phyloP scores from a whole-genome alignment of 1,140 invertebrate genomes.

The Teleogryllus occipitalis region DNA sequence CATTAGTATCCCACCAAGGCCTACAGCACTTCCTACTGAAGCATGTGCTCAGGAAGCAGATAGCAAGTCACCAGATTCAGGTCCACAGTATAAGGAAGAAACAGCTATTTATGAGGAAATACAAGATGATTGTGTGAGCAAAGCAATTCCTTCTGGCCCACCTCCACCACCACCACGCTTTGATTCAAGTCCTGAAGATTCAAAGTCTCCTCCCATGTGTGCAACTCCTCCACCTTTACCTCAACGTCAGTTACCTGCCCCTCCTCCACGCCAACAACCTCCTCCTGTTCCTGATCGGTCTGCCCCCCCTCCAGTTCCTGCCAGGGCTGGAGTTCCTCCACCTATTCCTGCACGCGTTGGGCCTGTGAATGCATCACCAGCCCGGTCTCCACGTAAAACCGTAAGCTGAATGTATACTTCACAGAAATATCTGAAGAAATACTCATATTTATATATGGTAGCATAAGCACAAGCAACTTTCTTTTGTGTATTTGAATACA shows the following conservation, averaged over 20 bases:
- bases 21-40: slow-evolving; percentile 19
- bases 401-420: background rate
- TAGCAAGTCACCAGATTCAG: background rate
- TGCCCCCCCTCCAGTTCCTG: slow-evolving; percentile 52
- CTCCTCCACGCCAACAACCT: slow-evolving; percentile 38
- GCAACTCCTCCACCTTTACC: slow-evolving; percentile 39
- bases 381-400: background rate
- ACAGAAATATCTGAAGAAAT: background rate
- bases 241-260: slow-evolving; percentile 48
- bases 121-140: slow-evolving; percentile 37
- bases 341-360: slow-evolving; percentile 55
- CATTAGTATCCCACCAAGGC: slow-evolving; percentile 19
- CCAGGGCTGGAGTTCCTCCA: slow-evolving; percentile 52
- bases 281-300: slow-evolving; percentile 25
- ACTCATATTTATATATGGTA: background rate
- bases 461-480: background rate
- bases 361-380: slow-evolving; percentile 7
- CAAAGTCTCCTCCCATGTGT: slow-evolving; percentile 2
- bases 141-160: slow-evolving; percentile 35
- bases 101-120: slow-evolving; percentile 48
- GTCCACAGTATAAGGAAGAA: slow-evolving; percentile 31
- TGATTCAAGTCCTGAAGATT: slow-evolving; percentile 19
- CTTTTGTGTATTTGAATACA: background rate
- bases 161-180: slow-evolving; percentile 45
- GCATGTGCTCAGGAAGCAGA: background rate